Conservation (phyloP, 2,888 invertebrate genomes). For the Synergus laeviventris region DNA sequence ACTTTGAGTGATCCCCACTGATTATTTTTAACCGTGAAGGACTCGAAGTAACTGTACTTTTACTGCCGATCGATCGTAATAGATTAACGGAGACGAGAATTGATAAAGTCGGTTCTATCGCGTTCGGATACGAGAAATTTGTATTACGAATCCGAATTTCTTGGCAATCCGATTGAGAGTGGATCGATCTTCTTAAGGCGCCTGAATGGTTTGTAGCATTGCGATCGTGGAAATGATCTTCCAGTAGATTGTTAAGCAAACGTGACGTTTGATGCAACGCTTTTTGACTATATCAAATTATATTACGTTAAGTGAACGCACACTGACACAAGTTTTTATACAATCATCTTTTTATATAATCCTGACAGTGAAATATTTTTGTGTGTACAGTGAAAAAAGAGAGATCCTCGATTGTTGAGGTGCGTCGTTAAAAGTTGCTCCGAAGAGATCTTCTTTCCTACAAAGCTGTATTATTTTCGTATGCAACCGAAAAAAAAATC, state of each 20-base stretch:
- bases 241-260: conserved; percentile 36
- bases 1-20: conserved; percentile 35
- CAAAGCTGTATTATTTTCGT: conserved; percentile 32
- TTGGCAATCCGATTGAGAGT: conserved; percentile 12
- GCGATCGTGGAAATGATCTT: conserved; percentile 36
- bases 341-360: conserved; percentile 38
- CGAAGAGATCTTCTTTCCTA: conserved; percentile 37
- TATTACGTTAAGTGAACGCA: conserved; percentile 33
- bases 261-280: conserved; percentile 36
- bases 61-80: conserved; percentile 19
- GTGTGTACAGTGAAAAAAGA: conserved; percentile 30
- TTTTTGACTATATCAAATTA: conserved; percentile 39
- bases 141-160: neutral
- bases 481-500: conserved; percentile 6
- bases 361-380: conserved; percentile 37
- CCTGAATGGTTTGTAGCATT: conserved; percentile 33
- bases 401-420: conserved; percentile 21
- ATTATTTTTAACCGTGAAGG: conserved; percentile 15
- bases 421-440: conserved; percentile 26
- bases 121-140: neutral
- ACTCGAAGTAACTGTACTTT: conserved; percentile 30
- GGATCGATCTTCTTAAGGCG: conserved; percentile 16
- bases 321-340: conserved; percentile 35
- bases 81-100: conserved; percentile 7
- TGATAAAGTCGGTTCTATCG: neutral